A percentile compares a stretch with the other conserved stretches of the same genome.
Evolutionary conservation across 2,888 invertebrate genomes (phyloP).

Genomic region (Saturnia pavonia): DNA sequence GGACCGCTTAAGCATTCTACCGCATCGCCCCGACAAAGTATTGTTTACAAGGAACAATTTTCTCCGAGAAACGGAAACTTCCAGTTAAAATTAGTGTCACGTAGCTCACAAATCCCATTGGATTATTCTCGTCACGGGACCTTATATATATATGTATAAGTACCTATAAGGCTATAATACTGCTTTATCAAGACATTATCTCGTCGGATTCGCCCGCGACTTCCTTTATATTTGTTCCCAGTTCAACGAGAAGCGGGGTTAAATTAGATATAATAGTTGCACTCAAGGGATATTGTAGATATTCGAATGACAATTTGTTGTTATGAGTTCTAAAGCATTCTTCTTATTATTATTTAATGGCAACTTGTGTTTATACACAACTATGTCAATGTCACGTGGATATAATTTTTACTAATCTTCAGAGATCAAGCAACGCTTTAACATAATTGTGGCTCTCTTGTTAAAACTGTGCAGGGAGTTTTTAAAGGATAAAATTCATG

Average conservation of each 20-base stretch:
- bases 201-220: slow-evolving; percentile 5
- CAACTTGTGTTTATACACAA: no score
- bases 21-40: background rate
- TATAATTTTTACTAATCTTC: no score
- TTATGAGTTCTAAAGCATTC: no score
- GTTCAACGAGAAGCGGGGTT: background rate
- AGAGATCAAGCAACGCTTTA: no score
- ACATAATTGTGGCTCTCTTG: no score
- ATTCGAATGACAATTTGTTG: no score
- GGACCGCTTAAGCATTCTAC: no score
- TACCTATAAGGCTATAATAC: background rate
- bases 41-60: slow-evolving; percentile 34
- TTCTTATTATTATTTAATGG: no score
- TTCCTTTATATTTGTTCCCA: slow-evolving; percentile 15
- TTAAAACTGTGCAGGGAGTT: no score
- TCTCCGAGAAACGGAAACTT: slow-evolving; percentile 30
- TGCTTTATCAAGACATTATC: slow-evolving; percentile 43
- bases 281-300: background rate
- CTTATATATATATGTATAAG: slow-evolving; percentile 27
- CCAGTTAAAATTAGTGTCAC: slow-evolving; percentile 39
- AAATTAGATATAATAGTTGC: slow-evolving; percentile 2
- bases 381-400: no score
- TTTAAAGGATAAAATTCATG: no score
- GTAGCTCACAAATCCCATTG: slow-evolving; percentile 35
- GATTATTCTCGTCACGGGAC: slow-evolving; percentile 46